Base-by-base conservation (phyloP, 1,140 invertebrate species). In the Drosophila kurseongensis region DNA sequence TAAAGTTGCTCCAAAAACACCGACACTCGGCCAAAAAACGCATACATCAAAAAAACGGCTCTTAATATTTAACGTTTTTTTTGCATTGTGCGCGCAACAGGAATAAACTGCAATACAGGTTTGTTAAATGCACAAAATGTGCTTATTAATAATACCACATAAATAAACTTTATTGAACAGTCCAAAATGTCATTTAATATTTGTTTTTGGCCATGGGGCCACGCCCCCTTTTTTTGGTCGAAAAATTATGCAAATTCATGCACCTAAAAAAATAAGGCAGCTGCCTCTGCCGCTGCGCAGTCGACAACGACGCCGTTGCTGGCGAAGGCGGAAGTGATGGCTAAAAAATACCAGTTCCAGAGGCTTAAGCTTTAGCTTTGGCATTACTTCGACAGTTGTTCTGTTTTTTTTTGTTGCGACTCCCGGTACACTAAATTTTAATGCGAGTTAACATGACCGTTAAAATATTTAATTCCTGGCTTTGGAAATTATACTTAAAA, bases 231-330 rank as follows among this genome's bases (percentile, higher is more conserved):
- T 12, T 27, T 27, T 32, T 48, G 45, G 48, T 16, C 71, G 54
- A 8, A 44, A 88, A 88, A 79, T 89, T 86, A 86, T 86, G 83
- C 83, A 86, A 89, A 86, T 86, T 86, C 79, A 89, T 88, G 62
- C 61, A 71, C 32, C 44, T 36, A 55, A 61, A 52, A 16, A 32
- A 32, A 32, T 32, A 32, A 65, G 66, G 61, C 48, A 68, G 58
- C 67, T 62, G 68, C 27, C 48, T 50, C 48, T 16, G 47, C n/a
- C 47, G 47, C 51, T 42, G 61, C 56, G 65, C 50, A 36, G 60
- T 48, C 44, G 50, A 44, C 55, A 55, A 50, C 47, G 60, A 44
- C 55, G 66, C 48, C 47, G 60, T 59, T 56, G 74, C 48, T 50
- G 54, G 75, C 84, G 62, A 81, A 86, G 86, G 83, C 83, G 67